Conservation (phyloP, 2,888 invertebrate species). For the Machimus atricapillus region DNA sequence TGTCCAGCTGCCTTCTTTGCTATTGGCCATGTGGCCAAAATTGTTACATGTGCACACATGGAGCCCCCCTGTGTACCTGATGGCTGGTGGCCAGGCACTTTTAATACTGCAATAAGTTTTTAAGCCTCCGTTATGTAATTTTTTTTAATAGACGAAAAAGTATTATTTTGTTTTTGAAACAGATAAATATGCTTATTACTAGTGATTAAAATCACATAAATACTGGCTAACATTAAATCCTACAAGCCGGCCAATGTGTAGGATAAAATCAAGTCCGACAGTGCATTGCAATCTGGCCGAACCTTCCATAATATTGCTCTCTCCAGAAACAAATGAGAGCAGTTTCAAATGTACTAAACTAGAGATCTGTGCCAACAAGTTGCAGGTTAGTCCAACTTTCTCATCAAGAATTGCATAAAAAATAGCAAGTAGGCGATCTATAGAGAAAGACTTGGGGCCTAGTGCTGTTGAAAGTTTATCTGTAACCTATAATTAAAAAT, state of each 20-base stretch:
- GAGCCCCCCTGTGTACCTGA: no score
- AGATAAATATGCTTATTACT: not conserved
- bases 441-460: conserved; percentile 83
- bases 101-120: no score
- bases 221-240: conserved; percentile 80
- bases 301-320: conserved; percentile 73
- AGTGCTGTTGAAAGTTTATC: conserved; percentile 72
- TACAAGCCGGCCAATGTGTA: conserved; percentile 77
- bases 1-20: no score
- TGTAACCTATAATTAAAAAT: conserved; percentile 54
- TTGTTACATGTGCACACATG: no score
- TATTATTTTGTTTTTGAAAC: not conserved
- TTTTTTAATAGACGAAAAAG: not conserved
- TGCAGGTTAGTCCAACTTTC: conserved; percentile 83
- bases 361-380: conserved; percentile 85
- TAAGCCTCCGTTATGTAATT: no score
- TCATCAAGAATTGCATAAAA: conserved; percentile 89
- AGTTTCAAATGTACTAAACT: conserved; percentile 85
- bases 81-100: no score
- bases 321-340: conserved; percentile 73
- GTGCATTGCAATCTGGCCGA: conserved; percentile 87
- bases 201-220: conserved; percentile 73
- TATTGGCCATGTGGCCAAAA: no score
- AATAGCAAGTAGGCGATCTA: conserved; percentile 84
- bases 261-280: conserved; percentile 81